Base-by-base conservation (phyloP, 64 coral and sea anemone genomes). In the Stichodactyla helianthus region DNA sequence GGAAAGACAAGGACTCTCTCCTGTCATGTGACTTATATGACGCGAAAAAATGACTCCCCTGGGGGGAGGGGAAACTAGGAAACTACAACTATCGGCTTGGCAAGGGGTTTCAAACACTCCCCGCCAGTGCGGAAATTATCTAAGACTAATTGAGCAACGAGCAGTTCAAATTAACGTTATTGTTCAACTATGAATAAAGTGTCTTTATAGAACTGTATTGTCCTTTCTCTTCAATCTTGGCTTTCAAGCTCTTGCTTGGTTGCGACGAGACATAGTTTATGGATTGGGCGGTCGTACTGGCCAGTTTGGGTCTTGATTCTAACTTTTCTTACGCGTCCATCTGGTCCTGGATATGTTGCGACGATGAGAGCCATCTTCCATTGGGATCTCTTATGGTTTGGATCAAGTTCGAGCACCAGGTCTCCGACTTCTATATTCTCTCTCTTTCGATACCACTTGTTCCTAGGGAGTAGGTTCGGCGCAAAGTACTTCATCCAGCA, bases 301-400 rank as follows among this genome's bases (percentile, higher is more conserved):
- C 77, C 87, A 28, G 55, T 87, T 23, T 78, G 61, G 28, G 77
- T 93, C 77, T 76, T 88, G 86, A 93, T 93, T 10, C 71, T 55
- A 16, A 79, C 86, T 65, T 88, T 93, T 28, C 86, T 89, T 7
- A 87, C 54, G 13, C 86, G 82, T 55, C 79, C 84, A 28, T 94
- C 88, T 59, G 83, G 61, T 54, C 92, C 92, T 1, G 88, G 92
- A 63, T 83, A 90, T 44, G 68, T 56, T 35, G 86, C 28, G 10
- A 74, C 22, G 7, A 89, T 87, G 55, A 93, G 57, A 18, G 84
- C 92, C 92, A 93, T 93, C 85, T 90, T 74, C 92, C 92, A 94
- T 67, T 90, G 25, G 1, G 83, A 51, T 54, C 81, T 83, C 51
- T 52, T 83, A 2, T 27, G 81, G 81, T 22, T 54, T 87, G 31